phyloP scores from a whole-genome alignment of 2,113 vertebrate genomes.

The Oxyura jamaicensis region DNA sequence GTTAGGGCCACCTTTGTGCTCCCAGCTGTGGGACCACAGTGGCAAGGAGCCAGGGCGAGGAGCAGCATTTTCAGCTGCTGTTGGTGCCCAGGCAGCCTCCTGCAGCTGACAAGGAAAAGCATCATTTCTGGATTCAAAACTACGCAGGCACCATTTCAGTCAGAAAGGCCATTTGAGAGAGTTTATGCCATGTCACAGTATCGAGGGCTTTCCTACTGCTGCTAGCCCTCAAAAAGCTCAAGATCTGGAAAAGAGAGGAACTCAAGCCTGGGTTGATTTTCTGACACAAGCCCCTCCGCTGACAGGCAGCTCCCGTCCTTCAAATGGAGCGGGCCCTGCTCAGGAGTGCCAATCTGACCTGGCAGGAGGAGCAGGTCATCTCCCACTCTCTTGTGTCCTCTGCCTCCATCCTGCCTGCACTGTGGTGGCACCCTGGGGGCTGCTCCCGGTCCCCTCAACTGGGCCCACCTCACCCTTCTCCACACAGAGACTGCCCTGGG shows the following conservation, averaged over 20 bases:
- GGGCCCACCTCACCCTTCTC: rapidly evolving
- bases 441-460: neutral
- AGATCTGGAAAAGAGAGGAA: neutral
- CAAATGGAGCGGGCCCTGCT: rapidly evolving
- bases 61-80: neutral
- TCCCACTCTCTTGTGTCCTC: neutral
- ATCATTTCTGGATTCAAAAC: neutral
- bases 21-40: neutral
- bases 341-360: rapidly evolving
- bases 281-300: neutral
- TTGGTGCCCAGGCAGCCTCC: neutral
- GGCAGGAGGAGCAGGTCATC: neutral
- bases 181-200: rapidly evolving
- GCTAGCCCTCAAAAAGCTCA: neutral
- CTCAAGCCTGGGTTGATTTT: neutral
- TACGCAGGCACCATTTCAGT: rapidly evolving
- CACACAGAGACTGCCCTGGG: rapidly evolving
- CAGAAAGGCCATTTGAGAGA: neutral
- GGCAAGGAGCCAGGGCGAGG: neutral
- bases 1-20: neutral
- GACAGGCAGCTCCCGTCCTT: neutral
- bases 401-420: rapidly evolving
- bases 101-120: neutral
- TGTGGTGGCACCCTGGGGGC: rapidly evolving
- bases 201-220: neutral